Conservation (phyloP, 1,140 invertebrate genomes). For the Panulirus ornatus region DNA sequence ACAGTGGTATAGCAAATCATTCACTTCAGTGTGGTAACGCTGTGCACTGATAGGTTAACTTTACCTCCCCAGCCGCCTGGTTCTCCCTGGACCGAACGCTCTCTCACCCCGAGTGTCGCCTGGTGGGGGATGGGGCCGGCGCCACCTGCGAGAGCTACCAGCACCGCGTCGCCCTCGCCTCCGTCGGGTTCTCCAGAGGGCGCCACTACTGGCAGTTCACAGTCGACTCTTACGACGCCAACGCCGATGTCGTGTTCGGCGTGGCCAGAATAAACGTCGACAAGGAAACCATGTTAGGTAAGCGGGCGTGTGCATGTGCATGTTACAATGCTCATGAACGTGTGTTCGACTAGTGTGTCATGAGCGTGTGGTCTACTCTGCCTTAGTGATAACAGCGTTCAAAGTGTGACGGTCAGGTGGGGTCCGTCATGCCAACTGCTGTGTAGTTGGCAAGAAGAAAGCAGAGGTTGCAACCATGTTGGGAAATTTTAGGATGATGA, state of each 20-base stretch:
- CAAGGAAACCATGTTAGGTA: conserved; percentile 96
- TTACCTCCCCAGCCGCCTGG: conserved; percentile 90
- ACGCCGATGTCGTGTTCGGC: conserved; percentile 98
- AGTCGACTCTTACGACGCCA: conserved; percentile 95
- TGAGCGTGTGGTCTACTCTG: background rate
- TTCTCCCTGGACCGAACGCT: conserved; percentile 92
- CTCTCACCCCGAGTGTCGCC: conserved; percentile 86
- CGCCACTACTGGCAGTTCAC: conserved; percentile 98
- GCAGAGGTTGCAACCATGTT: too few species aligned
- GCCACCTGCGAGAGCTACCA: conserved; percentile 95
- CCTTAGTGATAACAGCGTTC: too few species aligned
- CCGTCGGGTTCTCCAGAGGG: conserved; percentile 96
- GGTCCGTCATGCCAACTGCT: too few species aligned
- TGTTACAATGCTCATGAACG: background rate
- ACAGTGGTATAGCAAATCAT: too few species aligned
- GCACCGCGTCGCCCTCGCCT: conserved; percentile 93
- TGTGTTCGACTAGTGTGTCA: background rate
- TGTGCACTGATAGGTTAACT: too few species aligned
- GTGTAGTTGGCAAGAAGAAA: too few species aligned
- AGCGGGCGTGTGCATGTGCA: conserved; percentile 74
- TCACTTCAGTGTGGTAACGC: too few species aligned
- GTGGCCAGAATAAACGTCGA: conserved; percentile 94
- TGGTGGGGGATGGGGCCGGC: conserved; percentile 91
- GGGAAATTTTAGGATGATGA: too few species aligned
- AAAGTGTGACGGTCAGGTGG: too few species aligned